phyloP scores from a whole-genome alignment of 2,797 vertebrate species.

The Microcaecilia unicolor region DNA sequence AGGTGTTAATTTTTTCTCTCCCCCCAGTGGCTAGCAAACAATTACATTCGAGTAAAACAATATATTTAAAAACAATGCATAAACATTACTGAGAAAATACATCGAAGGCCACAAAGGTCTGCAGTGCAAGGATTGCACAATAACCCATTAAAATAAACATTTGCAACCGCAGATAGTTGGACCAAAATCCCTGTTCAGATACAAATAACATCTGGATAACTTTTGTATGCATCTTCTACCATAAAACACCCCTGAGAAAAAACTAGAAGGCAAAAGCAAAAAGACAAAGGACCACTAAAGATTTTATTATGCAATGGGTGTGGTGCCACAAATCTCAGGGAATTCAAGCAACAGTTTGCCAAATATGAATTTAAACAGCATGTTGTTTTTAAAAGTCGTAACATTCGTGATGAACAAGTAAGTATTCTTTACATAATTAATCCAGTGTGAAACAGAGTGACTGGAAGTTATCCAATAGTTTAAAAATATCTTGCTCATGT shows the following conservation, averaged over 20 bases:
- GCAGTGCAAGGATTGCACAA: conserved; percentile 59
- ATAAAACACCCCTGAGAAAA: conserved; percentile 70
- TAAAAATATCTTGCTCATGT: conserved; percentile 71
- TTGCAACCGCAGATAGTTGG: conserved; percentile 70
- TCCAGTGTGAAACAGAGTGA: conserved; percentile 65
- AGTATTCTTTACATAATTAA: conserved; percentile 70
- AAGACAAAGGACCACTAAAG: conserved; percentile 72
- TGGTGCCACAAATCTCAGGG: conserved; percentile 70
- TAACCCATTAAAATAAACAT: conserved; percentile 72
- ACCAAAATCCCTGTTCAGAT: conserved; percentile 61
- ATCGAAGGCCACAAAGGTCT: conserved; percentile 56
- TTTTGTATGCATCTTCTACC: conserved; percentile 76
- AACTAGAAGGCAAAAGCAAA: conserved; percentile 57
- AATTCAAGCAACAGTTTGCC: conserved; percentile 60
- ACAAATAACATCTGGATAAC: conserved; percentile 78
- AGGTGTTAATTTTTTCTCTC: conserved; percentile 53
- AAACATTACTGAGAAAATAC: conserved; percentile 47
- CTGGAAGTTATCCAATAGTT: conserved; percentile 58
- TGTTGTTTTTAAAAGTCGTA: conserved; percentile 71
- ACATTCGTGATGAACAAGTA: conserved; percentile 63
- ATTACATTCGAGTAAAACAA: conserved; percentile 34
- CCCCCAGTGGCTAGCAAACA: conserved; percentile 38
- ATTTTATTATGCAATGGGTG: conserved; percentile 72
- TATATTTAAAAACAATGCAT: conserved; percentile 49
- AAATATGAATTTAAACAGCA: conserved; percentile 76